Base-by-base conservation (phyloP, 2,888 invertebrate species). In the Pimpla rufipes region DNA sequence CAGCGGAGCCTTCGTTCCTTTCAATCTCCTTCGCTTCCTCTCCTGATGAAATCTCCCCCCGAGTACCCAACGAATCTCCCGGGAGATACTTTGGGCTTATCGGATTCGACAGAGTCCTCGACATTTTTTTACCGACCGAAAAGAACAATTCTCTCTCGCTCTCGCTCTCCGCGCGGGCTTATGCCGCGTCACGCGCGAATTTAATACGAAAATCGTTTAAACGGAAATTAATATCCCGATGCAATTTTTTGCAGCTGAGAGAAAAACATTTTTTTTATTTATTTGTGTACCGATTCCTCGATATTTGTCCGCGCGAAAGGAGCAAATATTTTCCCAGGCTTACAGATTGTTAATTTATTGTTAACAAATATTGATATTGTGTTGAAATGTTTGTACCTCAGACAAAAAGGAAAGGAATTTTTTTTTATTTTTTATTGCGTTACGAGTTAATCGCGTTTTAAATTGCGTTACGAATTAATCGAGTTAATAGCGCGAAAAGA, bases 1-100 rank as follows among this genome's bases (percentile, higher is more conserved):
- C 74, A 18, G 37, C 47, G 62, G 47, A 74, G 37, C 47, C 70
- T 80, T 79, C 67, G 47, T 81, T 64, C 66, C 67, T 47, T 71
- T 79, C 71, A 52, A 70, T 75, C 55, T 79, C 76, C 45, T 79
- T 52, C 68, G 71, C 66, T 75, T 62, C 62, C 62, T 74, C 62
- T 62, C 74, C 62, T 74, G 74, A 74, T 74, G 74, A 74, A 74
- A 74, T 74, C 62, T 74, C 29, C 29, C n/a, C 59, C 74, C 62
- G 74, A 74, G 74, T 18, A 13, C 35, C 62, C 29, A 29, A 45
- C 42, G 52, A 42, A 50, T 55, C 52, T 66, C 55, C 75, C 45
- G 67, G 45, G 57, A 67, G 57, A 76, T 76, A 57, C 67, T 29
- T 55, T 59, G 42, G 37, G 55, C 52, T 76, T 76, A 76, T 76